Base-by-base conservation (phyloP, 2,797 vertebrate genomes). In the Anisognathus igniventris region DNA sequence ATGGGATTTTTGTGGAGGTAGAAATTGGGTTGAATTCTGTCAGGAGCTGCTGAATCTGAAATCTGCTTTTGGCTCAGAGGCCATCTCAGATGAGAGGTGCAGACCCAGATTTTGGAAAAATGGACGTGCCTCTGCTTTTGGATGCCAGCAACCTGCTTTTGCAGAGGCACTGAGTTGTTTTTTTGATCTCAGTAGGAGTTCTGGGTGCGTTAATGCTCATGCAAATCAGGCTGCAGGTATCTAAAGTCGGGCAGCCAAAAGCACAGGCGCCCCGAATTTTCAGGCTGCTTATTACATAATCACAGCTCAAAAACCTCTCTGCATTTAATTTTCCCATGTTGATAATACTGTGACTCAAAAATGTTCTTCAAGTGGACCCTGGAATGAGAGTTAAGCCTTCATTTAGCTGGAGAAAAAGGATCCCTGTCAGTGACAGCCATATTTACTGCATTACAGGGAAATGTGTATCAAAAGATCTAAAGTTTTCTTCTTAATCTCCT, bases 101-200 rank as follows among this genome's bases (percentile, higher is more conserved):
- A 12, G 72, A 85, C 28, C 42, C 39, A 81, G 50, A 70, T 87
- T 83, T 65, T 48, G 37, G 25, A n/a, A 77, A 75, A 92, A 74
- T 17, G 53, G 2, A 4, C 0, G 1, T 61, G 72, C 75, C 35
- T 91, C 57, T 12, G 4, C 2, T 80, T 92, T 93, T 80, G 78
- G 53, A 85, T 83, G 78, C 93, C 88, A 92, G 50, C 72, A 93
- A 58, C 64, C 81, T 93, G 74, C 66, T 89, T 94, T 93, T 94
- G 78, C 88, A 77, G 90, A 93, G 78, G 57, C 68, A 66, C 27
- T 0, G 24, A 58, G 65, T 8, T 73, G 50, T 1, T 70, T 71
- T 94, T 96, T 95, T 96, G 95, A 96, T 95, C 95, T 96, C 88
- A 91, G 96, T 96, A 77, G 94, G 96, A 96, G 95, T 89, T 92